Evolutionary conservation across 2,113 vertebrate genomes (phyloP).

Genomic region (Myrmophylax atrothorax): DNA sequence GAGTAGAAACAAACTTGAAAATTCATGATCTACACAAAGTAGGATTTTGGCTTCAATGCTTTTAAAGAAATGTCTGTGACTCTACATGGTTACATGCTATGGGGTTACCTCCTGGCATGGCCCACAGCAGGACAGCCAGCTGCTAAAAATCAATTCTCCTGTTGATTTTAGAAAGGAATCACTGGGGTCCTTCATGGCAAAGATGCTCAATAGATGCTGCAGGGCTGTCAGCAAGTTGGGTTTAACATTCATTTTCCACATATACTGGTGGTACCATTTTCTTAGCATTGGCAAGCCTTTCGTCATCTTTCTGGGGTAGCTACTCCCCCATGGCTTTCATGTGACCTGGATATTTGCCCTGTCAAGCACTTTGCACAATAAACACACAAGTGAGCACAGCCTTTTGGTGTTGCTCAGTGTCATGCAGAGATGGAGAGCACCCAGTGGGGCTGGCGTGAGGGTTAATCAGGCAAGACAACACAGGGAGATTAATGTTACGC

Average conservation of each 20-base stretch:
- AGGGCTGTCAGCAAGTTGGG: background rate
- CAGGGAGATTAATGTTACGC: slow-evolving; percentile 48
- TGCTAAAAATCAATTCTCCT: background rate
- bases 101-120: background rate
- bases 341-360: slow-evolving; percentile 3
- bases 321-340: background rate
- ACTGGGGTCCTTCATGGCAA: background rate
- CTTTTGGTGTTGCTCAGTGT: background rate
- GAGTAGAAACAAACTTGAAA: background rate
- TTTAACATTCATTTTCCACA: background rate
- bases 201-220: background rate
- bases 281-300: background rate
- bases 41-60: background rate
- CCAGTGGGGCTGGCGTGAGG: slow-evolving; percentile 9
- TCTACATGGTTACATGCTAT: background rate
- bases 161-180: background rate
- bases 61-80: background rate
- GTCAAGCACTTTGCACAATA: background rate
- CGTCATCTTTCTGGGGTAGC: background rate
- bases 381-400: background rate
- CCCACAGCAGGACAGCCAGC: background rate
- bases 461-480: slow-evolving; percentile 73
- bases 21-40: background rate
- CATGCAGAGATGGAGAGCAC: slow-evolving; percentile 60
- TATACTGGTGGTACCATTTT: background rate